A percentile compares a stretch with the other conserved stretches of the same genome.
These are phyloP conservation scores for Phorcus lineatus DNA, from an alignment of 2,888 invertebrate species.

Conservation along the genomic window DNA sequence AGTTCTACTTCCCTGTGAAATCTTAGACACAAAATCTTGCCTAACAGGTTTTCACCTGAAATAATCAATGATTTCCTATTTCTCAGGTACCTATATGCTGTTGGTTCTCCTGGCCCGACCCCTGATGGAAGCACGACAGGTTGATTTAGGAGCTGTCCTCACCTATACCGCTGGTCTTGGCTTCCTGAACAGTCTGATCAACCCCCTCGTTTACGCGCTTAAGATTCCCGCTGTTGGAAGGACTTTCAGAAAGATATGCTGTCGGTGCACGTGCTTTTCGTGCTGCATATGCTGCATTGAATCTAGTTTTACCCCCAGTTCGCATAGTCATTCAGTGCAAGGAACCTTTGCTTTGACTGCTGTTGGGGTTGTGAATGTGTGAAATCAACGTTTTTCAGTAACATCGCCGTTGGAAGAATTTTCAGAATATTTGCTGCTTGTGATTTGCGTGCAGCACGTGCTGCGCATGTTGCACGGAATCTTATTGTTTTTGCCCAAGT, in stretches of 20 bases:
- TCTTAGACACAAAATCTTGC: no score
- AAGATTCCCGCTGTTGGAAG: conserved; percentile 47
- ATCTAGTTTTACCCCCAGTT: not conserved
- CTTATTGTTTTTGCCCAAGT: no score
- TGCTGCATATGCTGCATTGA: not conserved
- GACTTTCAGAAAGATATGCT: conserved; percentile 39
- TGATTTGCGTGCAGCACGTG: no score
- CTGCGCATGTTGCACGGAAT: no score
- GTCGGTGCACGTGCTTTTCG: conserved; percentile 20
- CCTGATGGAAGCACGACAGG: conserved; percentile 12
- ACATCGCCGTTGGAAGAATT: no score
- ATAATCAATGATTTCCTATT: not conserved
- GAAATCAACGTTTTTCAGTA: no score
- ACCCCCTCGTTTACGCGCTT: conserved; percentile 58
- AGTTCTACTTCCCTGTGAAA: no score
- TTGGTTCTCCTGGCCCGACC: conserved; percentile 2
- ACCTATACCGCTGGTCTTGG: conserved; percentile 41
- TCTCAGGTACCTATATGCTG: conserved; percentile 22
- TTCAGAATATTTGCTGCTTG: no score
- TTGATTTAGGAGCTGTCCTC: conserved; percentile 40
- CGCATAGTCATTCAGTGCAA: not conserved
- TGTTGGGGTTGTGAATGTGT: no score
- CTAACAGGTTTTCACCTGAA: no score
- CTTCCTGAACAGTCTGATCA: conserved; percentile 52
- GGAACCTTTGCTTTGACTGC: not conserved